Evolutionary conservation across 2,888 invertebrate genomes (phyloP).

Genomic region (Rhingia campestris): DNA sequence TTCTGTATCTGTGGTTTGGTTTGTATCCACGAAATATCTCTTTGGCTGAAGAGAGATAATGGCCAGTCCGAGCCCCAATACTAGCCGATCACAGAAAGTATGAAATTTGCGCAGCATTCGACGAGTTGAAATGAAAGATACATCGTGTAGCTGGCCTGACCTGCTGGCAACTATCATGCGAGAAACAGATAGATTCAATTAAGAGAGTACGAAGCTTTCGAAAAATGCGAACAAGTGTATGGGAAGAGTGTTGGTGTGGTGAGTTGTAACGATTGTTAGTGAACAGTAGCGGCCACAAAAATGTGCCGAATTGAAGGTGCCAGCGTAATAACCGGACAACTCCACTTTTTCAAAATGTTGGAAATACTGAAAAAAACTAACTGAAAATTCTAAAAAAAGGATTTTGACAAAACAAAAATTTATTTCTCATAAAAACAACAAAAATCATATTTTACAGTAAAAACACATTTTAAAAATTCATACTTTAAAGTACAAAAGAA

Average conservation of each 20-base stretch:
- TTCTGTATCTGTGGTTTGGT: constrained; percentile 22
- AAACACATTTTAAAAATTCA: no score
- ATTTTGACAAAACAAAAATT: no score
- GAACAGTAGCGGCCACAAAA: neutral
- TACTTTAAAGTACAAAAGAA: no score
- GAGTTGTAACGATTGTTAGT: neutral
- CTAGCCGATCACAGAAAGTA: constrained; percentile 34
- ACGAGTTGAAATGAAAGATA: neutral
- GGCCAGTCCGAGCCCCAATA: constrained; percentile 49
- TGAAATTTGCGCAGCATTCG: constrained; percentile 47
- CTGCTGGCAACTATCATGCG: constrained; percentile 42
- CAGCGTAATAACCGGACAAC: no score
- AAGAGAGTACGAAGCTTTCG: constrained; percentile 35
- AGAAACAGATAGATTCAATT: neutral
- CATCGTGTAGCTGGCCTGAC: neutral
- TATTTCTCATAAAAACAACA: no score
- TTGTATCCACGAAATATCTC: constrained; percentile 60
- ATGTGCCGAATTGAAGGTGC: no score
- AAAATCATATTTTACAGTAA: no score
- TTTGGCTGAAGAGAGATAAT: constrained; percentile 45
- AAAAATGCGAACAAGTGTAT: constrained; percentile 37
- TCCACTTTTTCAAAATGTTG: no score
- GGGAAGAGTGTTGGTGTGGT: constrained; percentile 42
- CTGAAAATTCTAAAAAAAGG: no score
- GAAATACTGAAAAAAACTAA: no score